These are phyloP conservation scores for Palythoa caribaeorum DNA, from an alignment of 92 coral and sea anemone genomes.

Conservation along the genomic window DNA sequence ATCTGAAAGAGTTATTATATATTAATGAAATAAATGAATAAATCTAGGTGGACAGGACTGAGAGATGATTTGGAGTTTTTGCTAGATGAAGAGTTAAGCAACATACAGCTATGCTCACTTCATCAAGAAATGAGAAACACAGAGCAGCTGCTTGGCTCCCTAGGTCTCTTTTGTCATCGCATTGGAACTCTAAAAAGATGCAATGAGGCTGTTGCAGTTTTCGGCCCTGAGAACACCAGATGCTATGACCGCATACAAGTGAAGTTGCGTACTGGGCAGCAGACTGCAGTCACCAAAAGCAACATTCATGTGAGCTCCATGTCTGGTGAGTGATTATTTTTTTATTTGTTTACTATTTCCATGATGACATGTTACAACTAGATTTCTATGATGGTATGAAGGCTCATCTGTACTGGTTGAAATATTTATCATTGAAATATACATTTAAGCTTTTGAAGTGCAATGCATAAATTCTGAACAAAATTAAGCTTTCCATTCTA, in stretches of 20 bases:
- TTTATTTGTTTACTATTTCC: constrained; percentile 5
- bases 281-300: constrained; percentile 47
- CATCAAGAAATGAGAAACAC: constrained; percentile 55
- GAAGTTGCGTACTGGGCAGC: constrained; percentile 40
- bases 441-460: constrained; percentile 7
- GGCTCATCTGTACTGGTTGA: not conserved
- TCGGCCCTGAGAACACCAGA: constrained; percentile 44
- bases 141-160: constrained; percentile 54
- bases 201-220: constrained; percentile 42
- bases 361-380: constrained; percentile 7
- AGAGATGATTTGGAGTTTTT: constrained; percentile 48
- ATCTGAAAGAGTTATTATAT: not conserved
- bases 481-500: not conserved
- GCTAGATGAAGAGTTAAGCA: constrained; percentile 50
- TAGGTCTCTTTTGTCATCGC: constrained; percentile 32
- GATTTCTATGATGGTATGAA: constrained; percentile 7
- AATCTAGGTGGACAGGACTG: constrained; percentile 41
- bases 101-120: constrained; percentile 52
- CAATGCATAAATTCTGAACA: not conserved
- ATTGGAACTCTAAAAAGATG: constrained; percentile 15
- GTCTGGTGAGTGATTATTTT: constrained; percentile 19
- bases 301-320: constrained; percentile 40
- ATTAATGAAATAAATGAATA: not conserved
- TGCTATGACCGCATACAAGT: constrained; percentile 41
- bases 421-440: not conserved